Percentiles rank a stretch among this genome's conserved stretches.
phyloP scores from a whole-genome alignment of 1,140 invertebrate species.

The Oncopodura yosiiana region DNA sequence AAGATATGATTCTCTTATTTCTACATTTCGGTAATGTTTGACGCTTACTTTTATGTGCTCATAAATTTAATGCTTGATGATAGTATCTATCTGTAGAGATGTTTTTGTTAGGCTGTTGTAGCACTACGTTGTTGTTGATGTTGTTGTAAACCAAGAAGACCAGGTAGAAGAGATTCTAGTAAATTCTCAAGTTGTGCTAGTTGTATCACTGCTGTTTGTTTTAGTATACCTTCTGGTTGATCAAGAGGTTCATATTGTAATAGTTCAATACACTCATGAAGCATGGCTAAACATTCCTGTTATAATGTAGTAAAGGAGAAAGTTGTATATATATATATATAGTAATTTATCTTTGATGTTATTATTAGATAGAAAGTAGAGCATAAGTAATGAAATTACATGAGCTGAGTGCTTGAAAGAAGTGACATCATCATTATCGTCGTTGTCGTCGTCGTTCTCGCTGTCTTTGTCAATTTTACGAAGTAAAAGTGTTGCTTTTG shows the following conservation, averaged over 20 bases:
- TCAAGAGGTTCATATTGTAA: constrained; percentile 25
- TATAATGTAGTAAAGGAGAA: no score
- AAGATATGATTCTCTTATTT: constrained; percentile 46
- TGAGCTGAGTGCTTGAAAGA: constrained; percentile 1
- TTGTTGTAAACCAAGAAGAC: neutral
- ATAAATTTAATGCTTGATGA: neutral
- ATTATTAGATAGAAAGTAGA: no score
- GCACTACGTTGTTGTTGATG: neutral
- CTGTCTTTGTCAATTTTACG: constrained; percentile 6
- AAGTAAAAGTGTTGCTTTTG: constrained; percentile 19
- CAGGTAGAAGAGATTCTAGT: constrained; percentile 13
- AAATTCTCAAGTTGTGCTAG: constrained; percentile 15
- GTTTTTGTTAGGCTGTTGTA: neutral
- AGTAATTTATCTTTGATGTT: no score
- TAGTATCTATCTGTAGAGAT: neutral
- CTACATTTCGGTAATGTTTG: constrained; percentile 36
- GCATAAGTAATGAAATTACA: neutral
- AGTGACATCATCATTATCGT: no score
- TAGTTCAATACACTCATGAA: constrained; percentile 10
- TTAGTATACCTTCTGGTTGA: constrained; percentile 22
- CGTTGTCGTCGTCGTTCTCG: neutral
- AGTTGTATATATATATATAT: no score
- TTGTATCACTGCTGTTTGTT: constrained; percentile 6
- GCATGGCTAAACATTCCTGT: constrained; percentile 14
- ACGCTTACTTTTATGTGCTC: neutral